Evolutionary conservation across 2,888 invertebrate species (phyloP).

Genomic region (Cheiracanthium punctorium): DNA sequence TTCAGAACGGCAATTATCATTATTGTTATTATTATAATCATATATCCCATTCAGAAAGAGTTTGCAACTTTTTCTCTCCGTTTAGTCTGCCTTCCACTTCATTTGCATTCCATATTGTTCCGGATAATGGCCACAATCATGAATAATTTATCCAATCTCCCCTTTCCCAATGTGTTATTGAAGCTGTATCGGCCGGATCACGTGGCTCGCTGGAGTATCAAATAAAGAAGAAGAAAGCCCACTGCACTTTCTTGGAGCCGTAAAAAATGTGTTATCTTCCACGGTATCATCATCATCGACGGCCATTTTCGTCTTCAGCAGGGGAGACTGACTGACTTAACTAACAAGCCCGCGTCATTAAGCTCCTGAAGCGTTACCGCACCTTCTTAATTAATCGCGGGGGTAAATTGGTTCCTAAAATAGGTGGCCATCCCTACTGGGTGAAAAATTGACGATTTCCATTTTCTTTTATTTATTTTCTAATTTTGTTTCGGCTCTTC

Average conservation of each 20-base stretch:
- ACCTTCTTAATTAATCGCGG: slow-evolving; percentile 65
- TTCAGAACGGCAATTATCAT: neutral
- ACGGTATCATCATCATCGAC: no score
- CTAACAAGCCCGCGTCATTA: slow-evolving; percentile 61
- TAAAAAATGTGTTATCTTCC: no score
- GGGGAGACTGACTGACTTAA: neutral
- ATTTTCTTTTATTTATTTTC: neutral
- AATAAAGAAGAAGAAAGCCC: neutral
- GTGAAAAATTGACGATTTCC: slow-evolving; percentile 45
- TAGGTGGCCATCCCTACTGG: slow-evolving; percentile 38
- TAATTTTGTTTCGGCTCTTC: no score
- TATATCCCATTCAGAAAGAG: neutral
- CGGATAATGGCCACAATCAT: slow-evolving; percentile 34
- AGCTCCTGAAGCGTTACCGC: slow-evolving; percentile 60
- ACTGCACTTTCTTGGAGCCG: neutral
- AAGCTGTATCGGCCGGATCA: neutral
- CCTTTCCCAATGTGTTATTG: neutral
- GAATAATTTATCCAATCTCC: slow-evolving; percentile 61
- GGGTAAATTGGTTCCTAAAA: slow-evolving; percentile 62
- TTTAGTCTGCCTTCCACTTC: neutral
- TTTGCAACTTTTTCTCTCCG: neutral
- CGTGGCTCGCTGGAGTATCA: no score
- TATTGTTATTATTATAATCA: slow-evolving; percentile 12
- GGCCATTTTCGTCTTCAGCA: slow-evolving; percentile 26
- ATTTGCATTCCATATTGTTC: slow-evolving; percentile 14